Evolutionary conservation across 2,888 invertebrate genomes (phyloP).

Genomic region (Mesochorus sp.): DNA sequence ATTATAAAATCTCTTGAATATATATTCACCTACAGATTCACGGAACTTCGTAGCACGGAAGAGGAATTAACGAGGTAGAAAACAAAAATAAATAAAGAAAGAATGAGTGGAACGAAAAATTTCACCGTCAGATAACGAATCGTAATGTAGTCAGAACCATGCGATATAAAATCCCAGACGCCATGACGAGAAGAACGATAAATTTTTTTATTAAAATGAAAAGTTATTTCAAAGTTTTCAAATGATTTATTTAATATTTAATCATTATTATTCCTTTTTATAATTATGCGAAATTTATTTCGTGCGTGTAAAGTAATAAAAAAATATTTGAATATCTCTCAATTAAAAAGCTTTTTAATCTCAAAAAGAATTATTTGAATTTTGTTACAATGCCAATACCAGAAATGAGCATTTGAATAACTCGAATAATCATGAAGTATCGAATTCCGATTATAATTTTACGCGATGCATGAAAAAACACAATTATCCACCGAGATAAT

Average conservation of each 20-base stretch:
- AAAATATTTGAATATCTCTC: no score
- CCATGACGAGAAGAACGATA: constrained; percentile 14
- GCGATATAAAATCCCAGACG: constrained; percentile 36
- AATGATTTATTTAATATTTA: no score
- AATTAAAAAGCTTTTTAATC: no score
- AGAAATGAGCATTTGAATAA: no score
- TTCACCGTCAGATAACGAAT: constrained; percentile 12
- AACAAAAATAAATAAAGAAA: not conserved
- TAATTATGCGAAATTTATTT: no score
- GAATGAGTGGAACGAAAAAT: not conserved
- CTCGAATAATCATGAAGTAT: no score
- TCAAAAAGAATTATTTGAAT: no score
- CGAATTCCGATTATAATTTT: constrained; percentile 10
- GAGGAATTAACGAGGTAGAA: constrained; percentile 6
- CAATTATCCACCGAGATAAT: constrained; percentile 10
- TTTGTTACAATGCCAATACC: not conserved
- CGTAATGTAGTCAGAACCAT: constrained; percentile 10
- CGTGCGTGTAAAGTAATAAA: no score
- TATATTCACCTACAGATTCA: constrained; percentile 6
- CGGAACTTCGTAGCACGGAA: constrained; percentile 7
- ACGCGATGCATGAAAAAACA: not conserved
- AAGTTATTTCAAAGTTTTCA: no score
- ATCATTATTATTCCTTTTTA: no score
- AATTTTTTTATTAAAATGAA: no score
- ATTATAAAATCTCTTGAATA: constrained; percentile 51